phyloP scores from a whole-genome alignment of 2,888 invertebrate species.

The Yponomeuta sedellus region DNA sequence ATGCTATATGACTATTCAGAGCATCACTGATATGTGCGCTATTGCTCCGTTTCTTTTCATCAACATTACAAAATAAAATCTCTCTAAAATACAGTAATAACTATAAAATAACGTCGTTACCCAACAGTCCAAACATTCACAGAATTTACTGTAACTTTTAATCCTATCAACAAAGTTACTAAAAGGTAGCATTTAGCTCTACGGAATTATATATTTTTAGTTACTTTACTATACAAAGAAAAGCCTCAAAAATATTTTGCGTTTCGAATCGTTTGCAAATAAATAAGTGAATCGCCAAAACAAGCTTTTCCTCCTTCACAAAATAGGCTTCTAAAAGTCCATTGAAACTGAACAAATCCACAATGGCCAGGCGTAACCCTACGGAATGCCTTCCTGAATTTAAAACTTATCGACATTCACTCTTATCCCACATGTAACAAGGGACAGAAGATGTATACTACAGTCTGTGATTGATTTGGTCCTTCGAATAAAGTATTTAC shows the following conservation, averaged over 20 bases:
- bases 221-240: neutral
- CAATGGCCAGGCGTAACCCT: neutral
- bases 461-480: no score
- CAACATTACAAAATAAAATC: neutral
- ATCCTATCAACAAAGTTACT: neutral
- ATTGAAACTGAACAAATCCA: neutral
- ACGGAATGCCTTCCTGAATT: no score
- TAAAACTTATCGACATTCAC: no score
- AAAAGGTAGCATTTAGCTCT: neutral
- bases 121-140: constrained; percentile 23
- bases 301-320: neutral
- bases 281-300: neutral
- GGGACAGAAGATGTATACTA: no score
- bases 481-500: no score
- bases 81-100: constrained; percentile 9
- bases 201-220: no score
- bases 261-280: neutral
- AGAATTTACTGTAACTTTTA: constrained; percentile 17
- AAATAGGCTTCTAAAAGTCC: neutral
- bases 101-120: constrained; percentile 26
- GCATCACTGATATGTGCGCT: constrained; percentile 50
- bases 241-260: neutral
- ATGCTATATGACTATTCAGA: constrained; percentile 49
- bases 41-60: constrained; percentile 33
- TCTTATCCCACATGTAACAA: no score